phyloP scores from a whole-genome alignment of 2,113 vertebrate genomes.

The Indri indri region DNA sequence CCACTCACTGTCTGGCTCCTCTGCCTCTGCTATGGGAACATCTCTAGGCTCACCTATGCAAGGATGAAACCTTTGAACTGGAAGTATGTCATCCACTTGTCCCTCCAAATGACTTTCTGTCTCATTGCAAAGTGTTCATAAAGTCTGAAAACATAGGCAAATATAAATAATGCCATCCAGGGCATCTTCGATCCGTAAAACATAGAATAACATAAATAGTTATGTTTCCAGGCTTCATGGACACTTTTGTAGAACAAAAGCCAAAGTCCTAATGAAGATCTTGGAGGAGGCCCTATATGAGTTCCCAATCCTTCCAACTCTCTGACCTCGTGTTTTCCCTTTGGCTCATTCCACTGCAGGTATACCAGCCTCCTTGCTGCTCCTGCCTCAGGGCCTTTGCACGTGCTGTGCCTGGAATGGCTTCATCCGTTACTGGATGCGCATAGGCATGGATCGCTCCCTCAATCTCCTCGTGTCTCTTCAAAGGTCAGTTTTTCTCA shows the following conservation, averaged over 20 bases:
- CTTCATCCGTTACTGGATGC: neutral
- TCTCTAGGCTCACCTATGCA: neutral
- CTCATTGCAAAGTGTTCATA: neutral
- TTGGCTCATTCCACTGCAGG: neutral
- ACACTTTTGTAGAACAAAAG: neutral
- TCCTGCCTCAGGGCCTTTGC: neutral
- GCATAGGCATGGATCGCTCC: neutral
- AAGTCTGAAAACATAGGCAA: neutral
- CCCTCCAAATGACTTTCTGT: neutral
- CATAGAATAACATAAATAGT: neutral
- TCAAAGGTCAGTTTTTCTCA: neutral
- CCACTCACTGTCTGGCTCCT: neutral
- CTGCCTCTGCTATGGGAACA: no score
- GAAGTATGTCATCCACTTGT: neutral
- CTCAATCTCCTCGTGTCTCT: neutral
- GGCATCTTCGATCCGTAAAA: neutral
- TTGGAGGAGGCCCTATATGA: neutral
- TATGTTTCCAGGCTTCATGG: neutral
- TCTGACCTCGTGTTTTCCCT: neutral
- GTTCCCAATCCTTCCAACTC: neutral
- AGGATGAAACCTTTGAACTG: neutral
- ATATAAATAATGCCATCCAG: neutral
- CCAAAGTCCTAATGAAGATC: neutral
- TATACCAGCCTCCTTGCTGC: neutral
- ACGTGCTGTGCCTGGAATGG: neutral